Percentiles rank a stretch among this genome's conserved stretches.
These are phyloP conservation scores for Melinopterus prodromus DNA, from an alignment of 2,888 invertebrate species.

Conservation along the genomic window DNA sequence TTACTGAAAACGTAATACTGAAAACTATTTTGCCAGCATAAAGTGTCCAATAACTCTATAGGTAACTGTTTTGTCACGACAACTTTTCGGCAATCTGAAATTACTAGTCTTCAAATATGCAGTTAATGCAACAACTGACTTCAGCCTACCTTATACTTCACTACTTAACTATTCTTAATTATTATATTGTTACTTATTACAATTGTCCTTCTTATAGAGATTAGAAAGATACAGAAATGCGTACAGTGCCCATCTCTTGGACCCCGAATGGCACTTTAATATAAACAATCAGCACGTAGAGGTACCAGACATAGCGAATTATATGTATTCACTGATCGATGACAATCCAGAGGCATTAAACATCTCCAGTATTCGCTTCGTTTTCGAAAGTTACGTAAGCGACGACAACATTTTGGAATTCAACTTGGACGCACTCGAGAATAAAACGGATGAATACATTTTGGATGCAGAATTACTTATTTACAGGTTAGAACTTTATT, in stretches of 20 bases:
- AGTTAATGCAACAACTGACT: no score
- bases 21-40: no score
- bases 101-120: no score
- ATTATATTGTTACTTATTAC: not conserved
- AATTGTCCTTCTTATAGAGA: constrained; percentile 25
- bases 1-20: no score
- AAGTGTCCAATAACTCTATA: no score
- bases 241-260: constrained; percentile 34
- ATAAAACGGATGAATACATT: constrained; percentile 57
- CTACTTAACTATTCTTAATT: not conserved
- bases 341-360: constrained; percentile 40
- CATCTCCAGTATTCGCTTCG: constrained; percentile 41
- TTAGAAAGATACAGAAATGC: constrained; percentile 27
- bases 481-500: constrained; percentile 57
- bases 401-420: constrained; percentile 42
- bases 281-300: constrained; percentile 40
- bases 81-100: no score
- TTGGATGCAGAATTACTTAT: constrained; percentile 67
- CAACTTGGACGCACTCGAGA: constrained; percentile 39
- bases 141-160: no score
- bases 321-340: constrained; percentile 41
- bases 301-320: constrained; percentile 43
- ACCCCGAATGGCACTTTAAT: constrained; percentile 42
- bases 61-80: no score
- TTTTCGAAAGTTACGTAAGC: constrained; percentile 42